These are phyloP conservation scores for Anseranas semipalmata DNA, from an alignment of 2,113 vertebrate genomes.

Conservation along the genomic window DNA sequence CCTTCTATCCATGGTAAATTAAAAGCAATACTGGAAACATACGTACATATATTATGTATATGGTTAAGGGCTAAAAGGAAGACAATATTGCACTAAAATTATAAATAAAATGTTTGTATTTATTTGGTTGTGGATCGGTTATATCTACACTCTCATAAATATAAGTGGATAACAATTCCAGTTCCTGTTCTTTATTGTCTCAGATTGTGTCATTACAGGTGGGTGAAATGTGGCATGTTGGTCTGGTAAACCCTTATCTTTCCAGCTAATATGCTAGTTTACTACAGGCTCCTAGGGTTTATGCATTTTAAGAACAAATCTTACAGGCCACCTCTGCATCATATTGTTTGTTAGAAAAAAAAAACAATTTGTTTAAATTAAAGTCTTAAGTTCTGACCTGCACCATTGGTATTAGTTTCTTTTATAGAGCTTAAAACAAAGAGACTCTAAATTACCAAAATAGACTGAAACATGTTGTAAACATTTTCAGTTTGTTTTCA, in stretches of 20 bases:
- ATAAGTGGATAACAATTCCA: accelerated
- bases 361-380: background rate
- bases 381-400: background rate
- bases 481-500: background rate
- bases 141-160: background rate
- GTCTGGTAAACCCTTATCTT: background rate
- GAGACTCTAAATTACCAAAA: background rate
- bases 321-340: background rate
- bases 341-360: background rate
- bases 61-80: background rate
- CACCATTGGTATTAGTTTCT: background rate
- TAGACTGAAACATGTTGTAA: background rate
- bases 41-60: background rate
- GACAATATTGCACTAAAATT: accelerated
- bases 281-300: background rate
- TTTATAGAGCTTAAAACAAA: background rate
- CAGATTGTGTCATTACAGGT: accelerated
- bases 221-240: accelerated
- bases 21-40: background rate
- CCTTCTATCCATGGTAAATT: background rate
- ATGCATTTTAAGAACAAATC: background rate
- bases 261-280: accelerated
- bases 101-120: background rate
- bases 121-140: background rate
- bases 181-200: background rate